Base-by-base conservation (phyloP, 2,797 vertebrate species). In the Nyctalus aviator region DNA sequence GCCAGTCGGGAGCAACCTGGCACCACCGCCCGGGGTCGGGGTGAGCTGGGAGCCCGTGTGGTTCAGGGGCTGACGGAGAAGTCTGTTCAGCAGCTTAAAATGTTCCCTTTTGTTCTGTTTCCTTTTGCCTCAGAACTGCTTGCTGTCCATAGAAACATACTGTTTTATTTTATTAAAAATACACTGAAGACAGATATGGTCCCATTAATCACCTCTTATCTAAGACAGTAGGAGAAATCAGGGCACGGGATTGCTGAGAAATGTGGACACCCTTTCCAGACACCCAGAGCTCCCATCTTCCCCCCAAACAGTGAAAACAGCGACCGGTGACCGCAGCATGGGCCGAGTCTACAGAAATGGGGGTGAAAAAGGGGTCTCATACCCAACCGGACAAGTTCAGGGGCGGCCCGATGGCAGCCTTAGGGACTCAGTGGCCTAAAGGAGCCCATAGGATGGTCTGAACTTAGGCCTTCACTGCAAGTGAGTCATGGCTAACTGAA, bases 151-250 rank as follows among this genome's bases (percentile, higher is more conserved):
- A 77, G 84, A 81, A 85, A 86, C 6, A 44, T 76, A n/a, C 32
- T 81, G n/a, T 44, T 94, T 64, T 8, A 15, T 64, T 79, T 91
- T 69, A 62, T 86, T 87, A 41, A 50, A 94, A 87, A 89, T 17
- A 68, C 20, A 53, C 25, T n/a, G 72, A 79, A 84, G 79, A 73
- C 44, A 76, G 48, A 86, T 53, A 46, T 20, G 32, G 57, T 84
- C 72, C 64, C 23, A 75, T 79, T 50, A 72, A 86, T 37, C 4
- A 59, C 15, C 6, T 15, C 25, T 59, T 64, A 83, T n/a, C 64
- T 12, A 21, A 79, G 48, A 5, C 48, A 7, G 8, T 35, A 20
- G 25, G 37, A 94, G 91, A 88, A 72, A 86, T 27, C n/a, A 7
- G 35, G n/a, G 9, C 18, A n/a, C 53, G 0, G 5, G 32, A 41